Evolutionary conservation across 30 jellyfish, hydroid and myxozoan species (phyloP).

Genomic region (Mastigias papua): DNA sequence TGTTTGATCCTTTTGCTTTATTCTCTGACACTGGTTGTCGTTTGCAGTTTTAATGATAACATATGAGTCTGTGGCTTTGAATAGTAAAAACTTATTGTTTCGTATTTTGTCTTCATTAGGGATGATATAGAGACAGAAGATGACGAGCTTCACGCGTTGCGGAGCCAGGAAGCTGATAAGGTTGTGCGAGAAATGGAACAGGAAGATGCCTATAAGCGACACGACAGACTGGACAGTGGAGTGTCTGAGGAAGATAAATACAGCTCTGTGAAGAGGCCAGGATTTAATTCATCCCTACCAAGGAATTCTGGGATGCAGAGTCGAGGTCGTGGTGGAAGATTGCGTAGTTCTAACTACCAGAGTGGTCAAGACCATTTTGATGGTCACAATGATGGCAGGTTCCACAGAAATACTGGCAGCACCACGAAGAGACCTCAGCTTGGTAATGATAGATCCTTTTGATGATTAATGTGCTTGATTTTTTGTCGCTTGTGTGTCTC

Average conservation of each 20-base stretch:
- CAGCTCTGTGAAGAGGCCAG: conserved; percentile 73
- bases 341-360: conserved; percentile 35
- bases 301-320: conserved; percentile 19
- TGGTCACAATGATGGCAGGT: conserved; percentile 8
- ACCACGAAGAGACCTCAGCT: conserved; percentile 13
- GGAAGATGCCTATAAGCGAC: conserved; percentile 15
- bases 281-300: conserved; percentile 1
- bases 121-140: conserved; percentile 66
- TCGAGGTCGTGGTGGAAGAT: conserved; percentile 48
- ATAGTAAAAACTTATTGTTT: too few species aligned
- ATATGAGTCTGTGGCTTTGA: too few species aligned
- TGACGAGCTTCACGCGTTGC: conserved; percentile 20
- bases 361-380: conserved; percentile 7
- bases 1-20: too few species aligned
- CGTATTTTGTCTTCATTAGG: conserved; percentile 10
- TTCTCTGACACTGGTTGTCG: too few species aligned
- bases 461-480: too few species aligned
- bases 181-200: conserved; percentile 51
- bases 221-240: conserved; percentile 79
- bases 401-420: conserved; percentile 3
- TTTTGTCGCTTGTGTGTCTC: too few species aligned
- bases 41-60: too few species aligned
- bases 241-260: conserved; percentile 72
- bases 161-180: conserved; percentile 49
- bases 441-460: conserved; percentile 6